Conservation (phyloP, 64 coral and sea anemone species). For the Montipora cactus region DNA sequence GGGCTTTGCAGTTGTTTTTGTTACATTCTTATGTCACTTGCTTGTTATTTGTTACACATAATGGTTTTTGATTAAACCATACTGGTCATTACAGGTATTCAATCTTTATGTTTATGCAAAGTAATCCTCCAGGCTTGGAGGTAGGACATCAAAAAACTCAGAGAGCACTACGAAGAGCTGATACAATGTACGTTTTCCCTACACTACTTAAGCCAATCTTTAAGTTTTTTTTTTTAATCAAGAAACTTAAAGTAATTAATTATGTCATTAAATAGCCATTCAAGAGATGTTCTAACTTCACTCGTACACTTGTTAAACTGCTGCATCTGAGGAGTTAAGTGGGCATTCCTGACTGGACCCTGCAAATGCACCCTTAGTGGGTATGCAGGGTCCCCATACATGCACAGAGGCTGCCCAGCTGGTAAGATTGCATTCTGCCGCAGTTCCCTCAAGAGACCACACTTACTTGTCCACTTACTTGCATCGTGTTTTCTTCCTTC, state of each 20-base stretch:
- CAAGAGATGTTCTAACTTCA: background rate
- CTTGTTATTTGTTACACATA: too few relatives aligned
- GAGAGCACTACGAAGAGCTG: background rate
- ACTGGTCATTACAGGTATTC: background rate
- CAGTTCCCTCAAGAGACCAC: background rate
- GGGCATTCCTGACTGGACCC: background rate
- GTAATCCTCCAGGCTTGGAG: slow-evolving; percentile 8
- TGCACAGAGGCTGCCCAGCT: background rate
- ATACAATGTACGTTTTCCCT: slow-evolving; percentile 4
- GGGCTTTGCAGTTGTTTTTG: too few relatives aligned
- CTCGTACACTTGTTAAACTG: slow-evolving; percentile 10
- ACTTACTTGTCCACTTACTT: background rate
- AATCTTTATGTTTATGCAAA: background rate
- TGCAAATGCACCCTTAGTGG: slow-evolving; percentile 17
- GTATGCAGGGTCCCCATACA: slow-evolving; percentile 18
- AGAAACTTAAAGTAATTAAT: background rate
- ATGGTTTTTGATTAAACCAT: too few relatives aligned
- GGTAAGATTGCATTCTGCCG: background rate
- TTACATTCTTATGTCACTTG: too few relatives aligned
- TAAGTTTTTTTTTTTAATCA: background rate
- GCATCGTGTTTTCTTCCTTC: slow-evolving; percentile 1
- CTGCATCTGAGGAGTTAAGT: slow-evolving; percentile 21
- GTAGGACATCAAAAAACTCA: background rate
- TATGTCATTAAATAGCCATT: background rate
- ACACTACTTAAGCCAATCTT: background rate